These are phyloP conservation scores for Rallus crepitans DNA, from an alignment of 2,797 vertebrate species.

Conservation along the genomic window DNA sequence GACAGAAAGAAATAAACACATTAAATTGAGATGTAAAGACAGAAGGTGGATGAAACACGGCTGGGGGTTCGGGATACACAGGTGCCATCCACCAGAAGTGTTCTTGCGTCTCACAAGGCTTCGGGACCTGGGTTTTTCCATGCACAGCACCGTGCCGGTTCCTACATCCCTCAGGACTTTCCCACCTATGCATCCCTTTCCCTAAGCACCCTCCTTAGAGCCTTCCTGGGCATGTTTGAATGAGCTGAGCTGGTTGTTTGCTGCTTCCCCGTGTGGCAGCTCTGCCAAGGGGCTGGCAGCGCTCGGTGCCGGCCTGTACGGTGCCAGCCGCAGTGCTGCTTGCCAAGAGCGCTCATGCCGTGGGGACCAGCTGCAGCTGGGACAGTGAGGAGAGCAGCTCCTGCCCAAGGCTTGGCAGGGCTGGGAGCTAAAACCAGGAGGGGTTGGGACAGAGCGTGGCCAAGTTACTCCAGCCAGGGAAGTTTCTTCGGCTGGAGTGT, in stretches of 20 bases:
- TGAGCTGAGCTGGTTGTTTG: not conserved
- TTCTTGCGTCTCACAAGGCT: not conserved
- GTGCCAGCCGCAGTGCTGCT: rapidly evolving
- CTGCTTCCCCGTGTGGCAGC: not conserved
- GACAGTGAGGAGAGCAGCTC: not conserved
- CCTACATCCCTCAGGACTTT: not conserved
- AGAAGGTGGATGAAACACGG: not conserved
- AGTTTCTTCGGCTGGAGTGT: not conserved
- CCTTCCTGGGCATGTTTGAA: rapidly evolving
- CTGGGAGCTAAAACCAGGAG: not conserved
- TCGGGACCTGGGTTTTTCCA: not conserved
- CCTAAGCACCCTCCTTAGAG: not conserved
- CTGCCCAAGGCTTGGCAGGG: not conserved
- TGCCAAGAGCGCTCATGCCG: not conserved
- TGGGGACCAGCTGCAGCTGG: not conserved
- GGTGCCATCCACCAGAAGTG: rapidly evolving
- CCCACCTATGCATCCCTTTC: not conserved
- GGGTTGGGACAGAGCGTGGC: not conserved
- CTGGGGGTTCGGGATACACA: rapidly evolving
- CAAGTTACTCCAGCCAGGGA: not conserved
- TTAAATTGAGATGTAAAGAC: not conserved
- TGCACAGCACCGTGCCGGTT: not conserved
- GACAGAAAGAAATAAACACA: too few relatives aligned
- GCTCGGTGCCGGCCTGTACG: rapidly evolving
- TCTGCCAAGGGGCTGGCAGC: not conserved